Evolutionary conservation across 2,113 vertebrate species (phyloP), one percentile per base, ranked within the genome.

Genomic region (Ictidomys tridecemlineatus): DNA sequence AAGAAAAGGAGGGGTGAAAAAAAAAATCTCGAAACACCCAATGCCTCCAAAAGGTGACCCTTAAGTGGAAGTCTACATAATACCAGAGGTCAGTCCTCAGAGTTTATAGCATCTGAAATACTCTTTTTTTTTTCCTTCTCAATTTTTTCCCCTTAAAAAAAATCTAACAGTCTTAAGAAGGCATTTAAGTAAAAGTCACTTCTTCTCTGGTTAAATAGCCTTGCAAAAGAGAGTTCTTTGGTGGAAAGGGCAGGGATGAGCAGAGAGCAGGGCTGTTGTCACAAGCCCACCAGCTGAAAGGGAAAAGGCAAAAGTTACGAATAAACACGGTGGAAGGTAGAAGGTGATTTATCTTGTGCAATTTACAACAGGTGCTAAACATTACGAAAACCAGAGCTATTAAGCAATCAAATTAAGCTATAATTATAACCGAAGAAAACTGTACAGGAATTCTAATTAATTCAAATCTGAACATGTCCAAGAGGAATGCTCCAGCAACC

Each of bases 311-410:
- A 98, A 98, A 98, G 98, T 98, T 97, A 98, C 98, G 97, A 98
- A 96, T 98, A 99, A 99, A 98, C 98, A 98, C 65, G 11, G 84
- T 98, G 94, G 97, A 98, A 98, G 97, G 97, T 98, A 97, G 98
- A 98, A 99, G 98, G 98, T 96, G 83, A 99, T 99, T 99, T 99
- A 98, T 98, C 98, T 98, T 98, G 98, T 97, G 98, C 98, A 99
- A 98, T 99, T 99, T 99, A 99, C 98, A 99, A 98, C 99, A 99
- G 99, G 99, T 99, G 99, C 99, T 99, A 99, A 99, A 98, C 99
- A 99, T 98, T 98, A 99, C 94, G 37, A 98, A 99, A 99, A 98
- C 98, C 98, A 98, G 98, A 98, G 98, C 99, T 99, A 98, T 99
- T 99, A 99, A 99, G 98, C 98, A 99, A 99, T 99, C 98, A 99